Evolutionary conservation across 1,140 invertebrate genomes (phyloP), one percentile per base, ranked within the genome.

Genomic region (Apis laboriosa): DNA sequence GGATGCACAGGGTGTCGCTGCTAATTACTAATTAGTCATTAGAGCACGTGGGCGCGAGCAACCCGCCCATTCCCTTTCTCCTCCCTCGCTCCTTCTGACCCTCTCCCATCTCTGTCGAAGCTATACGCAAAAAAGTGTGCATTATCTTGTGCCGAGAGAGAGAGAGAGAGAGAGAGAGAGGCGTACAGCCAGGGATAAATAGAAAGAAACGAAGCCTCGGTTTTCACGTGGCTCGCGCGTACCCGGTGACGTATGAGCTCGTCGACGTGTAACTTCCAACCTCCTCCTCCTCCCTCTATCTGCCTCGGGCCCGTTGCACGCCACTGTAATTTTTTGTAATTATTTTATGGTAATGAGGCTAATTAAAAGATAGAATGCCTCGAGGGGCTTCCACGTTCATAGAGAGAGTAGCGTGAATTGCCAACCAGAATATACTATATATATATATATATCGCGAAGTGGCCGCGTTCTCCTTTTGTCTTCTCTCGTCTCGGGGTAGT

Each of bases 21-120:
- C 83, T 84, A 81, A 84, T 84, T 84, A 84, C 83, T 84, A 84
- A 84, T 84, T 84, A 84, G 72, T 84, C 83, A 68, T 84, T 81
- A 82, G 83, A 84, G 66, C 66, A 82, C 83, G 83, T 80, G 83
- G 71, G 34, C 56, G 79, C 64, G 72, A 70, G 43, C 34, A 43
- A 58, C n/a, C 56, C 49, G 17, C 24, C 63, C 28, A 8, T 49
- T 67, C 77, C 8, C 56, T 24, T 55, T 24, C n/a, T 0, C 17
- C 21, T 21, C 3, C 63, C 21, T 58, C 17, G n/a, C n/a, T 70
- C 49, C 43, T 28, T n/a, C 53, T 28, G 56, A 51, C 8, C 63
- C 2, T 24, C 34, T 83, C 74, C 15, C 61, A 1, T 21, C 17
- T 77, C 80, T 28, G 15, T 28, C 56, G 51, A 56, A 77, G 5